Evolutionary conservation across 1,140 invertebrate genomes (phyloP).

Genomic region (Bombus ignitus): DNA sequence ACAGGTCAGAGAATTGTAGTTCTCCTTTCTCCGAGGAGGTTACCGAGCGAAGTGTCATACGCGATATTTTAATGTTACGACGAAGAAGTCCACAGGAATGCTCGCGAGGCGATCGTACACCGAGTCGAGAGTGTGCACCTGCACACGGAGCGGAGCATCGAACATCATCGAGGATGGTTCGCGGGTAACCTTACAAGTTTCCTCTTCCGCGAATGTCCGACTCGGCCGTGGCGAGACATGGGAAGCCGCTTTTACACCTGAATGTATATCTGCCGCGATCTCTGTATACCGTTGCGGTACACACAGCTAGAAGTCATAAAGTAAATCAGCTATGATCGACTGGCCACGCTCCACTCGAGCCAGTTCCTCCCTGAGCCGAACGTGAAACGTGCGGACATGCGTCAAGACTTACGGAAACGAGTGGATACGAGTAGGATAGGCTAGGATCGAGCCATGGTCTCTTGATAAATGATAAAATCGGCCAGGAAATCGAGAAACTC

Average conservation of each 20-base stretch:
- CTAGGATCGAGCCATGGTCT: background rate
- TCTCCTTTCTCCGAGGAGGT: background rate
- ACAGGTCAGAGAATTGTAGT: background rate
- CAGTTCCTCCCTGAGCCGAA: slow-evolving; percentile 52
- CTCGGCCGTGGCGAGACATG: slow-evolving; percentile 30
- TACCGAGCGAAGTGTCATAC: background rate
- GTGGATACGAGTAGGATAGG: slow-evolving; percentile 11
- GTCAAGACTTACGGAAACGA: slow-evolving; percentile 6
- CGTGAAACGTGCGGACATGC: slow-evolving; percentile 9
- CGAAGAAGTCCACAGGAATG: slow-evolving; percentile 9
- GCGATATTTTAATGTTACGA: slow-evolving; percentile 7
- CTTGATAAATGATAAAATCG: slow-evolving; percentile 47
- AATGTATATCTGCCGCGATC: slow-evolving; percentile 57
- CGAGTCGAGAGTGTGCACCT: slow-evolving; percentile 34
- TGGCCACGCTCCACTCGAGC: slow-evolving; percentile 38
- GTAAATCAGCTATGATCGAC: slow-evolving; percentile 65
- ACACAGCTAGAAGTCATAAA: slow-evolving; percentile 55
- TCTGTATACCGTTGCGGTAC: slow-evolving; percentile 53
- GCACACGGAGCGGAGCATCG: slow-evolving; percentile 20
- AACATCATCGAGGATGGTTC: slow-evolving; percentile 46
- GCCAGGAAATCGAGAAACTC: slow-evolving; percentile 39
- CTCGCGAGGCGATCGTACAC: background rate
- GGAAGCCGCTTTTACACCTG: slow-evolving; percentile 59
- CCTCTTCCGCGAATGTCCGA: slow-evolving; percentile 58
- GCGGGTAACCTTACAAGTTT: slow-evolving; percentile 57